These are phyloP conservation scores for Eutolmus rufibarbis DNA, from an alignment of 2,888 invertebrate species.

Conservation along the genomic window DNA sequence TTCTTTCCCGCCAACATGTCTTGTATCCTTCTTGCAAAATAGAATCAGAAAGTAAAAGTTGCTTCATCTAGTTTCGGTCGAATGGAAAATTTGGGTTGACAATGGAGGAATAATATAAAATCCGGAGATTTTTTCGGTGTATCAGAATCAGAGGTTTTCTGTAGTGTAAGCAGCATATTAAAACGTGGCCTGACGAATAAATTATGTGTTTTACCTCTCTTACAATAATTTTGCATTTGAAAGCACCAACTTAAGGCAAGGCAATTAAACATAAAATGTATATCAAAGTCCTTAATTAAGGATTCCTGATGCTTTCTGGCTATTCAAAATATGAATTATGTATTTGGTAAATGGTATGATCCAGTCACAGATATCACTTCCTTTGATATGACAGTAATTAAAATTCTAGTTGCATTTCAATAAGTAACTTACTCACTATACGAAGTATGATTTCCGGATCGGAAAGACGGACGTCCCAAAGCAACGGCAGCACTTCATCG, in stretches of 20 bases:
- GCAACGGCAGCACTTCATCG: constrained; percentile 88
- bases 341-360: neutral
- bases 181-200: neutral
- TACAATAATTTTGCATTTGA: too few species aligned
- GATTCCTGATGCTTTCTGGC: neutral
- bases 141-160: neutral
- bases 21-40: neutral
- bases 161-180: neutral
- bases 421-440: constrained; percentile 85
- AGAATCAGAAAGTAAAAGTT: neutral
- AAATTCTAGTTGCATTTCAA: neutral
- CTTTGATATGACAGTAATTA: neutral
- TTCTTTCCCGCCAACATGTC: neutral
- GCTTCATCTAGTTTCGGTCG: neutral
- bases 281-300: neutral
- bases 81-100: neutral
- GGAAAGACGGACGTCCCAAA: constrained; percentile 83
- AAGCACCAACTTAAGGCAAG: neutral
- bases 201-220: neutral
- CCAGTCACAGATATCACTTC: neutral
- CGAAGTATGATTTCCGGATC: constrained; percentile 89
- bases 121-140: neutral
- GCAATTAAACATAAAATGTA: neutral
- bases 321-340: neutral
- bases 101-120: neutral